Base-by-base conservation (phyloP, 2,797 vertebrate species). In the Halcyon smyrnensis region DNA sequence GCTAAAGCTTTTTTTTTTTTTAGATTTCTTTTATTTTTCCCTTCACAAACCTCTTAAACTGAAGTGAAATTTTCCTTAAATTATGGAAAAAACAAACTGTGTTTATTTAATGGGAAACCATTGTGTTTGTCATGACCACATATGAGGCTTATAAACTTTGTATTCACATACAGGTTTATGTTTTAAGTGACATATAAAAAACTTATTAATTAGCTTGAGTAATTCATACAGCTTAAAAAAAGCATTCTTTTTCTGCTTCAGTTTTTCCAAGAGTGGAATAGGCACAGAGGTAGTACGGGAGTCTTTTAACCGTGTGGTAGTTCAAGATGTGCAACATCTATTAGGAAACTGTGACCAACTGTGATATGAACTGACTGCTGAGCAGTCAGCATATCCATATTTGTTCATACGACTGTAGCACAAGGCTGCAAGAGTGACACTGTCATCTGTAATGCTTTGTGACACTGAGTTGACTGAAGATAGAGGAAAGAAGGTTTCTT, bases 181-280 rank as follows among this genome's bases (percentile, higher is more conserved):
- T 73, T n/a, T 79, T 32, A 78, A 84, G 23, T 34, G 5, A 71
- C 41, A 50, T 28, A 50, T 13, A 14, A 65, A 73, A 73, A 41
- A 16, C 41, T 17, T 16, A 7, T 43, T 45, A 10, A 53, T 78
- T 60, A 56, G 16, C 16, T 43, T 17, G 41, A 14, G 1, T 37
- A 68, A 75, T 68, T 78, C 6, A 79, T 68, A 3, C 17, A 34
- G 8, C 32, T 17, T 32, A 14, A 67, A 88, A 68, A 28, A n/a
- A 1, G 0, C 2, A 43, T 74, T 67, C 1, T 41, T 70, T 75
- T 73, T 9, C 12, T 48, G 3, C 14, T 51, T 4, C 12, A 34
- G 24, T 84, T 77, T 71, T 37, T 84, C 6, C 4, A 12, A 56
- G 8, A 53, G 5, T 62, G 15, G 12, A 68, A 65, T 10, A 43